Evolutionary conservation across 2,797 vertebrate species (phyloP).

Genomic region (Hozukius guyotensis): DNA sequence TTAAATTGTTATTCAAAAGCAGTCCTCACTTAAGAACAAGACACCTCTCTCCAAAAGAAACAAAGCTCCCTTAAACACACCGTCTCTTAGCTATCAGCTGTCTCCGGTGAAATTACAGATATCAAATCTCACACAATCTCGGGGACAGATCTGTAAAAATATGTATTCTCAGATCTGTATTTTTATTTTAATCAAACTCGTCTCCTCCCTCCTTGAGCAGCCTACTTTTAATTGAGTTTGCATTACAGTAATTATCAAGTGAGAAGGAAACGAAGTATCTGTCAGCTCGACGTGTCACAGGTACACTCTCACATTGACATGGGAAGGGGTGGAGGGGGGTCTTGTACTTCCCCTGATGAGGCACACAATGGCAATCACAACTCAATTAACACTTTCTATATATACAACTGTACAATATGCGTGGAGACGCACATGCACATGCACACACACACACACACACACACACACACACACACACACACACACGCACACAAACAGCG

Average conservation of each 20-base stretch:
- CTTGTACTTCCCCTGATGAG: conserved; percentile 64
- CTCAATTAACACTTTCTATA: conserved; percentile 87
- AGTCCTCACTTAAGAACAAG: conserved; percentile 1
- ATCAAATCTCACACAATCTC: conserved; percentile 15
- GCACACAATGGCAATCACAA: conserved; percentile 79
- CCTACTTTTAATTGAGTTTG: conserved; percentile 80
- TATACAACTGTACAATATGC: conserved; percentile 70
- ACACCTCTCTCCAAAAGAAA: background rate
- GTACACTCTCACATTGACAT: conserved; percentile 77
- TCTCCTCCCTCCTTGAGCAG: conserved; percentile 55
- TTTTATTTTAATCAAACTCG: conserved; percentile 72
- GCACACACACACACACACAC: background rate
- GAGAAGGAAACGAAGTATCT: conserved; percentile 75
- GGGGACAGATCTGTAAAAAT: conserved; percentile 49
- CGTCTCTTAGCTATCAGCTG: background rate
- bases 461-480: background rate
- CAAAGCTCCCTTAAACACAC: background rate
- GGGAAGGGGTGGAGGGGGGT: conserved; percentile 57
- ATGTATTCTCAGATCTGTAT: conserved; percentile 48
- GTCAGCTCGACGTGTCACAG: conserved; percentile 76
- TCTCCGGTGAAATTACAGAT: background rate
- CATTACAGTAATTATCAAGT: conserved; percentile 81
- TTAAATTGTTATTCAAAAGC: background rate
- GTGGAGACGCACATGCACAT: background rate
- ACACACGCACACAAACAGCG: conserved; percentile 43